These are phyloP conservation scores for Andrena fulva DNA, from an alignment of 2,888 invertebrate species.

Conservation along the genomic window DNA sequence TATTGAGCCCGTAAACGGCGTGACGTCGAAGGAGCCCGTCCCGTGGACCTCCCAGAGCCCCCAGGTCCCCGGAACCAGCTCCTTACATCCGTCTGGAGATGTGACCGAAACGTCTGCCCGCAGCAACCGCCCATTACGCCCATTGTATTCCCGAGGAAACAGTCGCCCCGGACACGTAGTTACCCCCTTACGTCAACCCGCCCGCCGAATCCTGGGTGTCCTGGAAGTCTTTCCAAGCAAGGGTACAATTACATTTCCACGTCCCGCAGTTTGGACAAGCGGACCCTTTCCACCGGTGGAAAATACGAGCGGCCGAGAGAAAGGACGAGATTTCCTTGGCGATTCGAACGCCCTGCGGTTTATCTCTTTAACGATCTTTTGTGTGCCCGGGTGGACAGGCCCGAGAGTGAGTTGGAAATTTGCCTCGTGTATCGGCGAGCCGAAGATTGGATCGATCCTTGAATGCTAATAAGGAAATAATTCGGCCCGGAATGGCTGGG, in stretches of 20 bases:
- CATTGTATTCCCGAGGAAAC: conserved; percentile 75
- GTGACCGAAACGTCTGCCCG: conserved; percentile 79
- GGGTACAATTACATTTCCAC: conserved; percentile 72
- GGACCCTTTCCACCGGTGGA: conserved; percentile 48
- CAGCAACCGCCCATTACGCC: conserved; percentile 79
- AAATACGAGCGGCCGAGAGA: conserved; percentile 44
- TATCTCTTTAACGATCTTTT: conserved; percentile 71
- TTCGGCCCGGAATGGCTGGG: conserved; percentile 26
- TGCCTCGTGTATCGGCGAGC: conserved; percentile 49
- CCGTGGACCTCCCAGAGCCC: conserved; percentile 77
- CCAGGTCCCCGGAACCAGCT: conserved; percentile 62
- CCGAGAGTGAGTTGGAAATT: conserved; percentile 44
- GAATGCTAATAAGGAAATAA: conserved; percentile 67
- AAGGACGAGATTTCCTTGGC: conserved; percentile 59
- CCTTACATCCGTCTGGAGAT: conserved; percentile 74
- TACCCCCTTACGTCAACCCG: conserved; percentile 5
- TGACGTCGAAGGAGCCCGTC: conserved; percentile 73
- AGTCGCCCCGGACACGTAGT: conserved; percentile 57
- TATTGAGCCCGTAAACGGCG: conserved; percentile 76
- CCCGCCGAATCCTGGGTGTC: conserved; percentile 39
- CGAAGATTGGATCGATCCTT: conserved; percentile 56
- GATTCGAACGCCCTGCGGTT: conserved; percentile 63
- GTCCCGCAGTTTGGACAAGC: conserved; percentile 54
- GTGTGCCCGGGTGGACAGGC: conserved; percentile 32
- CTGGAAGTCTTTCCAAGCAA: conserved; percentile 35